phyloP scores from a whole-genome alignment of 2,113 vertebrate genomes.

The Podiceps cristatus region DNA sequence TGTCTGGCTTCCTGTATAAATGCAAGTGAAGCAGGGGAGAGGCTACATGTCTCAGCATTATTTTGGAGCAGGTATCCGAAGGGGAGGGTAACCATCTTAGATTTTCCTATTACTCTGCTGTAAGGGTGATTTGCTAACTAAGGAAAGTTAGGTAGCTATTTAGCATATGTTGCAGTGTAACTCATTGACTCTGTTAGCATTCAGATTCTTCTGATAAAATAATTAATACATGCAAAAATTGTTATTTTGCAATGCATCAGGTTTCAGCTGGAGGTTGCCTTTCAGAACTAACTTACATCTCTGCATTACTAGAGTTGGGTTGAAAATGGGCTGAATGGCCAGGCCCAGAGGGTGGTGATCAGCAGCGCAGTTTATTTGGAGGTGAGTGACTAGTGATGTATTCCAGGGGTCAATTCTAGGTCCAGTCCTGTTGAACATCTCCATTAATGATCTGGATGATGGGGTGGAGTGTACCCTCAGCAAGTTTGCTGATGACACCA shows the following conservation, averaged over 20 bases:
- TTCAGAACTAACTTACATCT: neutral
- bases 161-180: neutral
- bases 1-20: neutral
- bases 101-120: neutral
- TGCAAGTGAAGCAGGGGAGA: neutral
- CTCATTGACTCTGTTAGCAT: neutral
- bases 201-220: neutral
- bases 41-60: neutral
- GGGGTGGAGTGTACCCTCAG: neutral
- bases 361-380: neutral
- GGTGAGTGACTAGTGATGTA: neutral
- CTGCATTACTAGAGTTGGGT: neutral
- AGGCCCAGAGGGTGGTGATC: neutral
- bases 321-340: neutral
- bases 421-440: neutral
- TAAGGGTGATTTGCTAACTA: neutral
- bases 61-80: neutral
- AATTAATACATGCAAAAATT: neutral
- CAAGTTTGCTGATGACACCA: neutral
- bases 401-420: neutral
- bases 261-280: neutral
- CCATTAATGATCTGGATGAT: neutral
- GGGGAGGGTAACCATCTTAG: neutral
- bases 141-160: neutral
- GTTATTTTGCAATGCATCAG: neutral